Conservation (phyloP, 2,888 invertebrate genomes). For the Cephus runcator region DNA sequence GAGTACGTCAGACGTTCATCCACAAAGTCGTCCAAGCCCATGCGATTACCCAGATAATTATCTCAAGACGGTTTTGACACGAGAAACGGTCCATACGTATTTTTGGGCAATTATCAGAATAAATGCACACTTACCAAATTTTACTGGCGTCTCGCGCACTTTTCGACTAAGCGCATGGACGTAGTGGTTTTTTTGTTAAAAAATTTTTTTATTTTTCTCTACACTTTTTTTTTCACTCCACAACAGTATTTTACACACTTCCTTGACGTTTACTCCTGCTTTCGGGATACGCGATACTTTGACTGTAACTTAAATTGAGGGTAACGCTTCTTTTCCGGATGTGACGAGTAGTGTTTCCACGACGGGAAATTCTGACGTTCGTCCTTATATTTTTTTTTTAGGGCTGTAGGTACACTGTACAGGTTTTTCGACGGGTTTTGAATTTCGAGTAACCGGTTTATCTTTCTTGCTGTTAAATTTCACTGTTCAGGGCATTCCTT, state of each 20-base stretch:
- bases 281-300: constrained; percentile 3
- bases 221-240: neutral
- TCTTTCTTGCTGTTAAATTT: neutral
- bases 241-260: neutral
- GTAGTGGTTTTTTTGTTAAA: neutral
- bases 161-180: neutral
- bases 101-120: neutral
- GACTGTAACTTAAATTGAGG: constrained; percentile 16
- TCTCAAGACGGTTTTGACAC: neutral
- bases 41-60: neutral
- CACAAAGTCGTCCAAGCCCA: neutral
- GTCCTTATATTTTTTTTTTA: neutral
- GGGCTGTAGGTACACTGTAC: neutral
- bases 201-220: neutral
- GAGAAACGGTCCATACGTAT: neutral
- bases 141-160: neutral
- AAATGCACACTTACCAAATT: neutral
- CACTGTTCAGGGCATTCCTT: neutral
- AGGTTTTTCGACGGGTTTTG: neutral
- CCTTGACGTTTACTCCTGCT: neutral
- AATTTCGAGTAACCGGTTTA: neutral
- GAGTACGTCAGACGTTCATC: neutral
- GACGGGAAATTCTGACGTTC: neutral
- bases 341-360: constrained; percentile 1
- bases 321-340: constrained; percentile 12